phyloP scores from a whole-genome alignment of 2,797 vertebrate genomes.

The Hafferia zeledoni region DNA sequence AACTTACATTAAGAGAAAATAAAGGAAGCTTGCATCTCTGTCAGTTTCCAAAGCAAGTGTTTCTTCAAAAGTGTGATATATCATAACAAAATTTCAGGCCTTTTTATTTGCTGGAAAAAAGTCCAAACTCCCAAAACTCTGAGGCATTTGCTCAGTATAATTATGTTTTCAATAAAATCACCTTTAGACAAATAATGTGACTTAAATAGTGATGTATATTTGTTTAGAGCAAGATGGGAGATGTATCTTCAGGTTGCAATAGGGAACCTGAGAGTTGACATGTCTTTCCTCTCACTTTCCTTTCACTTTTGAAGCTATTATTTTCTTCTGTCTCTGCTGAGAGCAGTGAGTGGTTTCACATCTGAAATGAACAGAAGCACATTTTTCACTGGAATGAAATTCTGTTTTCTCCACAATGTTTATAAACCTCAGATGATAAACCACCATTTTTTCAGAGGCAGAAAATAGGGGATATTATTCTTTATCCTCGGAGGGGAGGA shows the following conservation, averaged over 20 bases:
- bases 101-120: neutral
- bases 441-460: neutral
- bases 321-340: neutral
- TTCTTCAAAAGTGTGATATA: neutral
- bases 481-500: neutral
- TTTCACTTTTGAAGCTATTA: neutral
- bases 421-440: neutral
- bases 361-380: neutral
- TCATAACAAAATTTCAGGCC: neutral
- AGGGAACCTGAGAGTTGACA: neutral
- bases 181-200: neutral
- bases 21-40: neutral
- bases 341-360: neutral
- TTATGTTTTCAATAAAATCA: neutral
- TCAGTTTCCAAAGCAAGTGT: neutral
- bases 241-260: neutral
- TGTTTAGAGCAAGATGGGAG: neutral
- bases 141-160: neutral
- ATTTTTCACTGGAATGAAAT: conserved; percentile 43
- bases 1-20: neutral
- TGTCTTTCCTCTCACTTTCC: neutral
- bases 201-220: neutral
- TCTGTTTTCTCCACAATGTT: neutral
- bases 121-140: neutral
- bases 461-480: neutral